Conservation (phyloP, 35 echinoderm and acorn worm species). For the Hemicentrotus pulcherrimus region DNA sequence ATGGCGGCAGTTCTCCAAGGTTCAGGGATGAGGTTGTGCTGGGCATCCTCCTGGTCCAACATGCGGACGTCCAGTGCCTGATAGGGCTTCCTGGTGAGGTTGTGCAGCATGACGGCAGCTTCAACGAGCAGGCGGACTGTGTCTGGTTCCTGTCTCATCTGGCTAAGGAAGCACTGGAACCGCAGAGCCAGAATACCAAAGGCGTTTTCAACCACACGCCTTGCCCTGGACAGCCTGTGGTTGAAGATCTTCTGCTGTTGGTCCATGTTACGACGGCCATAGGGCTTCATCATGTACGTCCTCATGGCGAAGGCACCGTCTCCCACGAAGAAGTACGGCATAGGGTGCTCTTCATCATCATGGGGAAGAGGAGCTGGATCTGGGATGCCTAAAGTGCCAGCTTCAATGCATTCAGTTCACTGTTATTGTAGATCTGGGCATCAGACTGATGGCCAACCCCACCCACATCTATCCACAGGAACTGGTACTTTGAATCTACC, state of each 20-base stretch:
- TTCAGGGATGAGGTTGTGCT: constrained; percentile 15
- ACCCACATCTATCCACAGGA: constrained; percentile 69
- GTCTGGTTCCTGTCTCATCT: constrained; percentile 36
- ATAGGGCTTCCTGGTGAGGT: constrained; percentile 24
- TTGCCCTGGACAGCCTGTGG: constrained; percentile 39
- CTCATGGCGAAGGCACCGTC: constrained; percentile 59
- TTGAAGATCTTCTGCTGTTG: constrained; percentile 60
- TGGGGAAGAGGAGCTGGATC: constrained; percentile 13
- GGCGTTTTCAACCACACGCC: constrained; percentile 38
- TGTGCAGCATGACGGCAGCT: constrained; percentile 30
- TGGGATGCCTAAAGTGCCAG: constrained; percentile 34
- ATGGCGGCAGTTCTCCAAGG: too few species aligned
- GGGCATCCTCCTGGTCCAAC: constrained; percentile 31
- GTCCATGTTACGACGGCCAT: constrained; percentile 29
- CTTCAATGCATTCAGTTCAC: constrained; percentile 31
- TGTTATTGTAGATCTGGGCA: constrained; percentile 33
- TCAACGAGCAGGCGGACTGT: constrained; percentile 26
- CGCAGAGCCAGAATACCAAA: constrained; percentile 32
- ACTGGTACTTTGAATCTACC: constrained; percentile 57
- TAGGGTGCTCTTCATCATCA: neutral
- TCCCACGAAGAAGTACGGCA: constrained; percentile 53
- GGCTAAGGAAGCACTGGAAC: constrained; percentile 29
- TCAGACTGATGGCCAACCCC: constrained; percentile 41
- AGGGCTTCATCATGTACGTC: constrained; percentile 62
- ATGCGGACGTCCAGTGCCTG: constrained; percentile 21